phyloP scores from a whole-genome alignment of 2,113 vertebrate genomes.

The Cardinalis cardinalis region DNA sequence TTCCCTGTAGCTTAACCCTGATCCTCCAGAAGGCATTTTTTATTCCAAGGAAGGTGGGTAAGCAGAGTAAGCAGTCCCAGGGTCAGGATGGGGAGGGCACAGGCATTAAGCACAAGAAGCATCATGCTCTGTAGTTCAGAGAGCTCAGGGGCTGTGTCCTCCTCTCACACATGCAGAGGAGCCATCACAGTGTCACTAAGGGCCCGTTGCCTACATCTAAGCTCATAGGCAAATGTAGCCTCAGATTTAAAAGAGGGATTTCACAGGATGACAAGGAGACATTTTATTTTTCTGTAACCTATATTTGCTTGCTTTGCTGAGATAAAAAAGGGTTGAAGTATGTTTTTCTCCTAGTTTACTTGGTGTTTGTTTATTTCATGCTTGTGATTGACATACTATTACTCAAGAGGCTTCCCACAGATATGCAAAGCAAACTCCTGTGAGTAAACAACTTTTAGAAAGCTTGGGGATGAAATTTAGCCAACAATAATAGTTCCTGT shows the following conservation, averaged over 20 bases:
- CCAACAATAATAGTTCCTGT: neutral
- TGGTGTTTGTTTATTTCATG: neutral
- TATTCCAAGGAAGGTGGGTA: neutral
- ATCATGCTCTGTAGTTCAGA: neutral
- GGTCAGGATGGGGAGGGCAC: neutral
- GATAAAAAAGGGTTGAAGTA: neutral
- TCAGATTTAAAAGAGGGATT: neutral
- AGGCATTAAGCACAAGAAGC: neutral
- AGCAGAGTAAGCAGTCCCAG: neutral
- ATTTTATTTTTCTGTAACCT: neutral
- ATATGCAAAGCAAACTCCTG: neutral
- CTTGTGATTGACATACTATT: neutral
- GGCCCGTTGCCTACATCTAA: neutral
- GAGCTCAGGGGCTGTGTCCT: neutral
- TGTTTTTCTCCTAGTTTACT: neutral
- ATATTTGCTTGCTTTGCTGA: neutral
- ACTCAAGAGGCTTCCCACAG: neutral
- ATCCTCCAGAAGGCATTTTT: neutral
- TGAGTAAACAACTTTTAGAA: neutral
- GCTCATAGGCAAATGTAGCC: neutral
- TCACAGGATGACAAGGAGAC: neutral
- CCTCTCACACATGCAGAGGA: neutral
- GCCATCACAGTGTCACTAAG: neutral
- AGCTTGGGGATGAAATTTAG: neutral
- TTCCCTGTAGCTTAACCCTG: neutral